A percentile compares a stretch with the other conserved stretches of the same genome.
Conservation (phyloP, 2,888 invertebrate genomes). For the Myathropa florea region DNA sequence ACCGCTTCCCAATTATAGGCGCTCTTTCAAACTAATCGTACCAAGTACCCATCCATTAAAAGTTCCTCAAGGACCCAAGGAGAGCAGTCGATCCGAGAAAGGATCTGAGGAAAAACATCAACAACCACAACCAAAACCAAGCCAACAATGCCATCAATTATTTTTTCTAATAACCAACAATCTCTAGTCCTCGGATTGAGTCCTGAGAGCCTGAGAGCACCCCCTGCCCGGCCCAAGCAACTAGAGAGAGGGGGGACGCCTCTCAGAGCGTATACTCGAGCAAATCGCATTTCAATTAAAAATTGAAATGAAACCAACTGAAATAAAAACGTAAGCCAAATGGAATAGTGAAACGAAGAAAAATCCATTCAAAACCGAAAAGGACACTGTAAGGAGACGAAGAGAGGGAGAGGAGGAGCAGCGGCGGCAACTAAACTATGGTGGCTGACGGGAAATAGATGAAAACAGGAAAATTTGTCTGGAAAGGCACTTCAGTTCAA, state of each 20-base stretch:
- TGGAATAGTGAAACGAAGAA: conserved; percentile 20
- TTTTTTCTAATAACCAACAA: conserved; percentile 16
- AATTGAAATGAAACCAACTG: conserved; percentile 58
- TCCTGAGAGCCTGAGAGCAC: neutral
- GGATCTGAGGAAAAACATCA: neutral
- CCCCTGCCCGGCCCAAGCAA: too few species aligned
- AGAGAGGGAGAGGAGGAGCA: neutral
- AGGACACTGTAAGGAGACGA: neutral
- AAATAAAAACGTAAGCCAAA: conserved; percentile 60
- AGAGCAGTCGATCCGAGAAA: neutral
- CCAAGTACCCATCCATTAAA: neutral
- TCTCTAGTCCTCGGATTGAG: too few species aligned
- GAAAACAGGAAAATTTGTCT: conserved; percentile 66
- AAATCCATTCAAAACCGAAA: neutral
- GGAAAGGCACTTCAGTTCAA: conserved; percentile 62
- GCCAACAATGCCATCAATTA: conserved; percentile 23
- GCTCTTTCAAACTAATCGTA: neutral
- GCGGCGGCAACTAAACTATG: conserved; percentile 28
- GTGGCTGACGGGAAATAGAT: conserved; percentile 45
- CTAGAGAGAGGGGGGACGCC: neutral
- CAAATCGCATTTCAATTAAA: conserved; percentile 64
- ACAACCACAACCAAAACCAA: neutral
- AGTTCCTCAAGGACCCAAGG: neutral
- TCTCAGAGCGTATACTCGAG: neutral
- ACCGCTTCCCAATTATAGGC: neutral